Base-by-base conservation (phyloP, 2,113 vertebrate genomes). In the Myotis brandtii region DNA sequence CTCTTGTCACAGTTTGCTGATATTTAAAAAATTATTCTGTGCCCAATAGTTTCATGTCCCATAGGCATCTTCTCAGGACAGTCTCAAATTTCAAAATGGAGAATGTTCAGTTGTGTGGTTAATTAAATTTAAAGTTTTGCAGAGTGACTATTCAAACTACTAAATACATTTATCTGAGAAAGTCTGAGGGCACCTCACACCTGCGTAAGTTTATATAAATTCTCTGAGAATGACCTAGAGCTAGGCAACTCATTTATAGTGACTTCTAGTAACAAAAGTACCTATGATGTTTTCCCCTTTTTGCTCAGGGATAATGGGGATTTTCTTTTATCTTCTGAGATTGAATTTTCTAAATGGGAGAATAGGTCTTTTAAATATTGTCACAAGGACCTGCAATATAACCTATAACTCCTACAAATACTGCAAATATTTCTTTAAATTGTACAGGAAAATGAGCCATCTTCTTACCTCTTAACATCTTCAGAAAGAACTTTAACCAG, bases 381-480 rank as follows among this genome's bases (percentile, higher is more conserved):
- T 85, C 73, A 54, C 50, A 86, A 72, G 85, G 76, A 77, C 77
- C 96, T 94, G n/a, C 27, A 89, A 1, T 86, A 79, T 95, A 86
- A 94, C 50, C 34, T 96, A 6, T 37, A 94, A 88, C 59, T 93
- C 69, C 54, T 89, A 20, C 32, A 82, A 34, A 89, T 77, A 95
- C 73, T 85, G 27, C 62, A 96, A 48, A 67, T 87, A 80, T n/a
- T 92, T 96, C 88, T 93, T 95, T 75, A 96, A 92, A 85, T 87
- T 89, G n/a, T 96, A 95, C 62, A 96, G 86, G 82, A 95, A 96
- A 96, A 85, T 82, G 72, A 97, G 92, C 82, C 77, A 90, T 43
- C 83, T 95, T 96, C 90, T 95, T 95, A 76, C 81, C 97, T 96
- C 75, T 77, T 80, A 80, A 95, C 94, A 98, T 94, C 89, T 98